phyloP scores from a whole-genome alignment of 2,888 invertebrate species.

The Schrankia costaestrigalis region DNA sequence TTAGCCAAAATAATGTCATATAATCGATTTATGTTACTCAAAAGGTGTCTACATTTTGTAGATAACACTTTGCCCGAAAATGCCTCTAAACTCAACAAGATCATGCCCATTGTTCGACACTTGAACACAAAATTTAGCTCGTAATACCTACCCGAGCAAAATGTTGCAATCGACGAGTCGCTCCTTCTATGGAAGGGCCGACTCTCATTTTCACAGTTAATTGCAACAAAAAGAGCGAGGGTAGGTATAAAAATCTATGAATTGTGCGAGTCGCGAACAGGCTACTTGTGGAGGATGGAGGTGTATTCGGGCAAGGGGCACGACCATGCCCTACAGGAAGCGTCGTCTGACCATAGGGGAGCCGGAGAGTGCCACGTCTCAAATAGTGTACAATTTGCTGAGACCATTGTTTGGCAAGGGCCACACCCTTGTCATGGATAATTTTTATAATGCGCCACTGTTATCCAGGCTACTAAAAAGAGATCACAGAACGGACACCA shows the following conservation, averaged over 20 bases:
- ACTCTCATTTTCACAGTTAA: constrained; percentile 13
- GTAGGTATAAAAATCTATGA: constrained; percentile 28
- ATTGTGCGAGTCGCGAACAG: constrained; percentile 21
- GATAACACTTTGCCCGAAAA: too few relatives aligned
- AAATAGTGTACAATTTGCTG: constrained; percentile 20
- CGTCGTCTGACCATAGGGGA: constrained; percentile 7
- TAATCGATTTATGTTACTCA: too few relatives aligned
- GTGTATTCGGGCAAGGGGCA: constrained; percentile 21
- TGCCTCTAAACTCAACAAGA: too few relatives aligned
- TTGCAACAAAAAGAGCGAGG: constrained; percentile 19
- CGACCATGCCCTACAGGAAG: constrained; percentile 9
- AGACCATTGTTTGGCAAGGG: constrained; percentile 20
- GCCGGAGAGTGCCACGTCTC: constrained; percentile 21
- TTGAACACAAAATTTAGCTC: too few relatives aligned
- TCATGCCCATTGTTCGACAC: too few relatives aligned
- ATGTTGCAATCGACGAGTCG: too few relatives aligned
- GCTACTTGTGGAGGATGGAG: not conserved
- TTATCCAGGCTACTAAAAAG: too few relatives aligned
- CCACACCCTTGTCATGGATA: constrained; percentile 31
- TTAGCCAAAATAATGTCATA: too few relatives aligned
- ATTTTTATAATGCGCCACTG: constrained; percentile 31
- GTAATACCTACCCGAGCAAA: too few relatives aligned
- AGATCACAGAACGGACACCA: too few relatives aligned
- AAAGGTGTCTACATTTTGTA: too few relatives aligned
- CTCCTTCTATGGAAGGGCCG: too few relatives aligned